phyloP scores from a whole-genome alignment of 2,797 vertebrate genomes.

The Streptopelia turtur region DNA sequence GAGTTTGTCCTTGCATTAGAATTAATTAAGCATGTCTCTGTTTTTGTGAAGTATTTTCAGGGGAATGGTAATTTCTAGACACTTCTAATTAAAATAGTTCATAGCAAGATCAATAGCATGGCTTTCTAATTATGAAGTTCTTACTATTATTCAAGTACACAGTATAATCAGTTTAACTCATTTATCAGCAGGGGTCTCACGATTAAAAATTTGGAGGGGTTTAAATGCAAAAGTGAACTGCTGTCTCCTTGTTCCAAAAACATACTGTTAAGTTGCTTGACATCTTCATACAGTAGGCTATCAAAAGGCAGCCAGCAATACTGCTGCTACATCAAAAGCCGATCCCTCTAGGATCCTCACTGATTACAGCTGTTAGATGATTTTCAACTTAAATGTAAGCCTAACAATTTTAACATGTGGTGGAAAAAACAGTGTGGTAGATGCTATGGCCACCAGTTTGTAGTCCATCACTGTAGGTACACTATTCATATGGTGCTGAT shows the following conservation, averaged over 20 bases:
- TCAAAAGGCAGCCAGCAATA: neutral
- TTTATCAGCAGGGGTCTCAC: conserved; percentile 21
- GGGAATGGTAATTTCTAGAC: conserved; percentile 13
- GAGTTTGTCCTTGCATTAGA: conserved; percentile 37
- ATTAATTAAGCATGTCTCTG: conserved; percentile 37
- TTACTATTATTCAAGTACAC: neutral
- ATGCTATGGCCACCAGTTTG: neutral
- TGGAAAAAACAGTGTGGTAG: neutral
- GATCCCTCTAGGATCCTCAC: neutral
- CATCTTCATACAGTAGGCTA: neutral
- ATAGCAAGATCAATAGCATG: conserved; percentile 54
- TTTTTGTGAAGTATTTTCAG: conserved; percentile 29
- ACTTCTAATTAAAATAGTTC: conserved; percentile 18
- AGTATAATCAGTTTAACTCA: conserved; percentile 8
- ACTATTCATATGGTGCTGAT: neutral
- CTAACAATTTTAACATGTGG: neutral
- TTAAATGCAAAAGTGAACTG: conserved; percentile 14
- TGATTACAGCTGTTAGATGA: conserved; percentile 18
- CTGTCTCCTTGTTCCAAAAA: neutral
- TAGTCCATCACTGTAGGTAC: neutral
- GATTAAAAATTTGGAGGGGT: conserved; percentile 25
- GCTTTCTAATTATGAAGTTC: conserved; percentile 34
- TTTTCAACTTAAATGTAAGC: conserved; percentile 38
- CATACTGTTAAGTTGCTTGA: neutral
- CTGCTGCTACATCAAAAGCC: neutral